Base-by-base conservation (phyloP, 2,113 vertebrate genomes). In the Orientallactaga bullata region DNA sequence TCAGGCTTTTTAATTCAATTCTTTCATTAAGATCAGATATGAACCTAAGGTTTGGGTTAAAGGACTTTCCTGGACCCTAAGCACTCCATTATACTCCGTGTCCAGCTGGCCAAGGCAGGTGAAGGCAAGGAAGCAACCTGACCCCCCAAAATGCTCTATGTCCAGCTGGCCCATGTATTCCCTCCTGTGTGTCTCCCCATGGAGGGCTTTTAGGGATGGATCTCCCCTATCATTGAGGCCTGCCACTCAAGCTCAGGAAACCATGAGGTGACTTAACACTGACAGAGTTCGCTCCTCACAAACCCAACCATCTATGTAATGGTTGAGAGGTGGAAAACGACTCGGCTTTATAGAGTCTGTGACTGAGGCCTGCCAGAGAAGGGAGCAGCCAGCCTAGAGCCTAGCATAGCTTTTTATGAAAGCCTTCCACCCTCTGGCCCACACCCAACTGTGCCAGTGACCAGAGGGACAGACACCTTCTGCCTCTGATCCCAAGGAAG, bases 241-340 rank as follows among this genome's bases (percentile, higher is more conserved):
- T 42, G 72, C 3, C 10, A 60, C 13, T 26, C 55, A 39, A 95
- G 69, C 72, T 28, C 82, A 94, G 93, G 77, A 79, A 0, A 0
- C 63, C 66, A 35, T 82, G 2, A 10, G 92, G 61, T n/a, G 85
- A 23, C 83, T 83, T 91, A 66, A 91, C 1, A 35, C 28, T 7
- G 39, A 60, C 55, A 0, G 61, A 90, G 91, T 47, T 72, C 16
- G 32, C 74, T 37, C 68, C 51, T 86, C 94, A 89, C 72, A 84
- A 30, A 94, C 63, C 80, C 42, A 61, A 80, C 94, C 65, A 92
- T 90, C 93, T 95, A 74, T 91, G 97, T 97, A 96, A 96, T 92
- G 89, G 37, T 30, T 26, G 95, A 79, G 95, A 82, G 51, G 95
- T 91, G 69, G 95, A 28, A 5, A 77, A 65, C 42, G 65, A 39